A percentile compares a stretch with the other conserved stretches of the same genome.
Evolutionary conservation across 2,113 vertebrate genomes (phyloP).

Genomic region (Seriola aureovittata): DNA sequence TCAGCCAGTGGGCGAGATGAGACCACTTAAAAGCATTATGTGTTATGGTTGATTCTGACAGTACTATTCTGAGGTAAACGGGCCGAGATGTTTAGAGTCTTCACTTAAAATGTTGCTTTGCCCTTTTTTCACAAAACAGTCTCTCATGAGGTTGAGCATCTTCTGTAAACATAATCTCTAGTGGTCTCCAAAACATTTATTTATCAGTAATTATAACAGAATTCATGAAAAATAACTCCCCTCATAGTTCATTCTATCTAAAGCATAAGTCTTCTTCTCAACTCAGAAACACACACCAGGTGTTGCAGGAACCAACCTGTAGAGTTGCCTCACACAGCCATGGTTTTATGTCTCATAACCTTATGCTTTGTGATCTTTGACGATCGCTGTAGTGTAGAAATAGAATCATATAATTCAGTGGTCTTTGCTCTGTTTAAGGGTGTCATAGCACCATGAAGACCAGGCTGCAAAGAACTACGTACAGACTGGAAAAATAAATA

Average conservation of each 20-base stretch:
- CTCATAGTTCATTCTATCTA: neutral
- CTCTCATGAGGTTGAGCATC: neutral
- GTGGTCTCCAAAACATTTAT: neutral
- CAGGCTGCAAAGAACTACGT: slow-evolving; percentile 30
- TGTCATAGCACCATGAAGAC: slow-evolving; percentile 10
- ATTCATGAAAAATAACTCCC: neutral
- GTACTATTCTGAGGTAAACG: neutral
- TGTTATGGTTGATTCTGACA: neutral
- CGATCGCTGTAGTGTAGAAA: slow-evolving; percentile 1
- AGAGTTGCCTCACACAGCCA: slow-evolving; percentile 21
- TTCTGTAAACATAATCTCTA: neutral
- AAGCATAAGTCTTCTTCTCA: neutral
- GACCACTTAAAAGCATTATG: neutral
- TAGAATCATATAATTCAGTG: slow-evolving; percentile 5
- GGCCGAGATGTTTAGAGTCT: neutral
- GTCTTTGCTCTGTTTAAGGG: neutral
- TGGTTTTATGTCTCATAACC: neutral
- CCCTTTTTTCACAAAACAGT: neutral
- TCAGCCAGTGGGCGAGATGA: neutral
- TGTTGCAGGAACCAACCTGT: slow-evolving; percentile 49
- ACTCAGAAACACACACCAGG: neutral
- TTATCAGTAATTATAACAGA: neutral
- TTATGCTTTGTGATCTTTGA: neutral
- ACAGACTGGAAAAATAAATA: slow-evolving; percentile 20
- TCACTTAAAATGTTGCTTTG: neutral